phyloP scores from a whole-genome alignment of 2,113 vertebrate species.

The Eclectus roratus region DNA sequence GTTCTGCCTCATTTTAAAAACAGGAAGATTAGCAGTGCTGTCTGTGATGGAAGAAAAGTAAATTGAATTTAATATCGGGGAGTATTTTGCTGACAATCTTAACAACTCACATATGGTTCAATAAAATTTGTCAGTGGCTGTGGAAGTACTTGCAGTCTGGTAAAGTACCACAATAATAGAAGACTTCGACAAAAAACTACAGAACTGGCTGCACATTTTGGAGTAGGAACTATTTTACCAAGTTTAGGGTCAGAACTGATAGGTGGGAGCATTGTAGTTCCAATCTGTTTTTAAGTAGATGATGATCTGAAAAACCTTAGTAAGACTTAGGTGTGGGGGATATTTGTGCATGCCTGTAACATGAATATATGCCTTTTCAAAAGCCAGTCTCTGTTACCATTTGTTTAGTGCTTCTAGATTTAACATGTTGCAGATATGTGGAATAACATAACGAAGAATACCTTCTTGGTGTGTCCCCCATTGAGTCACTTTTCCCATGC shows the following conservation, averaged over 20 bases:
- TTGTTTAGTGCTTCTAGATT: neutral
- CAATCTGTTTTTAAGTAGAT: neutral
- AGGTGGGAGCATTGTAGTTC: neutral
- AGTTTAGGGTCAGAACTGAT: neutral
- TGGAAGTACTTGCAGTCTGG: neutral
- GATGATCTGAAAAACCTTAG: neutral
- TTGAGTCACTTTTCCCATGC: neutral
- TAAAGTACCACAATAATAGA: neutral
- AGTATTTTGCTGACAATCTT: neutral
- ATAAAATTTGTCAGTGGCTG: neutral
- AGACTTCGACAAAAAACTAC: neutral
- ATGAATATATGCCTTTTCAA: neutral
- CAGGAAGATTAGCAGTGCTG: neutral
- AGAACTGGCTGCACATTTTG: neutral
- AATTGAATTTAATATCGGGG: neutral
- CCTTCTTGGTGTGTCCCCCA: neutral
- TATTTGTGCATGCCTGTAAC: neutral
- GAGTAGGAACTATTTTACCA: neutral
- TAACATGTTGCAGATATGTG: neutral
- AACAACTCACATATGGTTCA: neutral
- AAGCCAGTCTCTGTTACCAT: neutral
- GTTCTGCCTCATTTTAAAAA: neutral
- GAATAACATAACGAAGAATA: neutral
- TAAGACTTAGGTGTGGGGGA: neutral
- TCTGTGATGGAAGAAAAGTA: neutral